phyloP scores from a whole-genome alignment of 2,888 invertebrate species.

The Cinara cedri region DNA sequence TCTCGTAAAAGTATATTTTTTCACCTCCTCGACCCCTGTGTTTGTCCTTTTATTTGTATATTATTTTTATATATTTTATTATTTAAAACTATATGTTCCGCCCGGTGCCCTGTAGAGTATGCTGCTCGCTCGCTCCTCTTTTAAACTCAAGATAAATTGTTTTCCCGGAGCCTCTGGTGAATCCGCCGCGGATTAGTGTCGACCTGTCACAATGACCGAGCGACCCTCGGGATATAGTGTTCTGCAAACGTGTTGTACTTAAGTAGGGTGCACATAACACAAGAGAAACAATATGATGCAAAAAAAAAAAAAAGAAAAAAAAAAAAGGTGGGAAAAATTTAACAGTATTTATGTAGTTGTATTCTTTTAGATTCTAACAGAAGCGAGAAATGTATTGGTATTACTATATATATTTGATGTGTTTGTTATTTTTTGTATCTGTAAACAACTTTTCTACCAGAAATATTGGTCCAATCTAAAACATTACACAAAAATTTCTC shows the following conservation, averaged over 20 bases:
- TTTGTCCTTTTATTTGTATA: neutral
- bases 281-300: neutral
- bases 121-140: neutral
- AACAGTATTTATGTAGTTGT: neutral
- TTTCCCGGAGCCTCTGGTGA: constrained; percentile 17
- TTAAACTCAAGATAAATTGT: constrained; percentile 52
- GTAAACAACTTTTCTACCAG: too few relatives aligned
- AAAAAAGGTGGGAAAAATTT: constrained; percentile 12
- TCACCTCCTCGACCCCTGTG: neutral
- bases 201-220: constrained; percentile 52
- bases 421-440: too few relatives aligned
- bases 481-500: too few relatives aligned
- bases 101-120: neutral
- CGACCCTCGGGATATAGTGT: constrained; percentile 2
- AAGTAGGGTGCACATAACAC: constrained; percentile 11
- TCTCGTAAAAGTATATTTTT: constrained; percentile 10
- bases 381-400: too few relatives aligned
- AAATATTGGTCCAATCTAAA: too few relatives aligned
- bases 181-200: constrained; percentile 44
- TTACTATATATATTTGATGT: too few relatives aligned
- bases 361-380: too few relatives aligned
- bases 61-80: neutral
- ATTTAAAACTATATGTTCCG: neutral
- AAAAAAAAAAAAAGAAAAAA: too few relatives aligned
- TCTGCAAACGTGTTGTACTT: constrained; percentile 32